Percentiles rank a stretch among this genome's conserved stretches.
Conservation (phyloP, 1,140 invertebrate genomes). For the Aplysia californica region DNA sequence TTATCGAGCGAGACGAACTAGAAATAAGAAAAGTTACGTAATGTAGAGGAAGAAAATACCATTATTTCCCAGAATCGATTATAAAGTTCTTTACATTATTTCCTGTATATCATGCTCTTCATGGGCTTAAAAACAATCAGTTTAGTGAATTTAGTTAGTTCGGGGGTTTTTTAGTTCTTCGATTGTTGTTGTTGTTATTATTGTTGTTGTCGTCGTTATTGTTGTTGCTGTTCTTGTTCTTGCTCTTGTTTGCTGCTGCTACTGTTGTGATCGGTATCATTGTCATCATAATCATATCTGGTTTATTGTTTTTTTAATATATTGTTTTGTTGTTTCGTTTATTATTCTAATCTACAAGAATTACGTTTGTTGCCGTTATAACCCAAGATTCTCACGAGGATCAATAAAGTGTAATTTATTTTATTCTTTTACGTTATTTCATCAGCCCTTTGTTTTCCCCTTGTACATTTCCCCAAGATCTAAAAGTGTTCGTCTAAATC, state of each 20-base stretch:
- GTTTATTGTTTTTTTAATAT: too few relatives aligned
- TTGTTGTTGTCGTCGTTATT: conserved; percentile 16
- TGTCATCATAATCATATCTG: not conserved
- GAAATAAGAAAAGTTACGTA: not conserved
- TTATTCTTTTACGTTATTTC: too few relatives aligned
- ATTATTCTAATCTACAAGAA: too few relatives aligned
- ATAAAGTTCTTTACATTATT: too few relatives aligned
- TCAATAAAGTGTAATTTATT: too few relatives aligned
- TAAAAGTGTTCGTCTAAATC: too few relatives aligned
- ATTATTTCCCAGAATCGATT: too few relatives aligned
- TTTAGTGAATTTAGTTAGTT: not conserved
- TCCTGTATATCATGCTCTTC: not conserved
- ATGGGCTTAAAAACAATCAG: not conserved
- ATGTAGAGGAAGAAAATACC: not conserved
- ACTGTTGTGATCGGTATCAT: conserved; percentile 12
- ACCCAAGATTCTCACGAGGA: too few relatives aligned
- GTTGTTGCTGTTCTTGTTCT: conserved; percentile 10
- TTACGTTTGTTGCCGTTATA: too few relatives aligned
- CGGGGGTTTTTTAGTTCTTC: not conserved
- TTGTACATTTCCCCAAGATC: too few relatives aligned
- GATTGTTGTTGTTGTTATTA: conserved; percentile 7
- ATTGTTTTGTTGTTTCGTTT: too few relatives aligned
- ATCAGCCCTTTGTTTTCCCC: too few relatives aligned
- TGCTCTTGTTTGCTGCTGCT: conserved; percentile 9
- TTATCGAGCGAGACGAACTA: not conserved